Base-by-base conservation (phyloP, 53 echinoderm and acorn worm genomes). In the Luidia sarsii region DNA sequence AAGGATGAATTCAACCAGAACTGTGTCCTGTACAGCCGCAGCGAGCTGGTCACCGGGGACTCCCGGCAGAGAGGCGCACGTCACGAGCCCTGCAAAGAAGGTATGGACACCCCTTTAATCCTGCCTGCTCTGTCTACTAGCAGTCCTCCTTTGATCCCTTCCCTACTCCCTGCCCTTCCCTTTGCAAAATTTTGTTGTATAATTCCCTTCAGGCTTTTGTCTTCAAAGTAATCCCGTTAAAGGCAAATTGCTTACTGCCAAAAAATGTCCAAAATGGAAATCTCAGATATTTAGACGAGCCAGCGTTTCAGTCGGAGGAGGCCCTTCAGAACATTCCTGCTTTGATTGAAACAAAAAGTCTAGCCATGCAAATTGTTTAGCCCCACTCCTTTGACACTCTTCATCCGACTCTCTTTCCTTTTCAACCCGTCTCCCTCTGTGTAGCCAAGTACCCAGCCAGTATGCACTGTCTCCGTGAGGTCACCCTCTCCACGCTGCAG, bases 401-500 rank as follows among this genome's bases (percentile, higher is more conserved):
- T 11, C 18, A 24, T 4, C 16, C 15, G 33, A 62, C 51, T 51
- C 16, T 8, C 20, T 62, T 32, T 62, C 28, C 4, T 62, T 0
- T 22, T 28, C 27, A 21, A 25, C 15, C 63, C 16, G 31, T 67
- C 32, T n/a, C n/a, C n/a, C n/a, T 73, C 52, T 57, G 30, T 24
- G n/a, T 41, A 89, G 89, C 83, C 48, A 66, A 83, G 23, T 64
- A 80, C 63, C 72, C 91, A 27, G 68, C 88, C 30, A 66, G 23
- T 1, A 83, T 83, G 21, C 97, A 96, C 69, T 48, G 49, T 18
- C 64, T 96, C 4, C 70, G 71, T 61, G 91, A 94, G 33, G 71
- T 73, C 80, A 96, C 93, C 18, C 91, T 96, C 86, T 96, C 97
- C 35, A 90, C 88, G 13, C 72, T 96, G 56, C 88, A 91, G 81